Evolutionary conservation across 2,888 invertebrate species (phyloP).

Genomic region (Lepidochrysops patricia): DNA sequence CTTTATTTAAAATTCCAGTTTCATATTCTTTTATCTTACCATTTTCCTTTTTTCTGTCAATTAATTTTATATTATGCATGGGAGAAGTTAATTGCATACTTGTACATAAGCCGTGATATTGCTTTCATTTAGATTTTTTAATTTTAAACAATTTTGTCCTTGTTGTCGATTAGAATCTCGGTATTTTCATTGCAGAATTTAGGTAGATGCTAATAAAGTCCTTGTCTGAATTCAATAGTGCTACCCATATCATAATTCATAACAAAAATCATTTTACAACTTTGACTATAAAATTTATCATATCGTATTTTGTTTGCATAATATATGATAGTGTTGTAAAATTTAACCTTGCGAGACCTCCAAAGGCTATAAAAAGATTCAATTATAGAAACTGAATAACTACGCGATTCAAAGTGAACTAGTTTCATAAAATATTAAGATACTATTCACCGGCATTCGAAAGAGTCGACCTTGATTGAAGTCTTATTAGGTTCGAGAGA

Average conservation of each 20-base stretch:
- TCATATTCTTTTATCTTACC: not conserved
- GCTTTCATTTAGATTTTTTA: not conserved
- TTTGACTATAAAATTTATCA: not conserved
- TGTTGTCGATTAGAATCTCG: not conserved
- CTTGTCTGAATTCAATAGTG: not conserved
- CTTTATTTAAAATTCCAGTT: not conserved
- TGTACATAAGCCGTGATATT: not conserved
- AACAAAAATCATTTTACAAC: not conserved
- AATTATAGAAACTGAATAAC: not conserved
- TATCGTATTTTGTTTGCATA: conserved; percentile 1
- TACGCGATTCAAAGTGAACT: not conserved
- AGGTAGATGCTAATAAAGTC: not conserved
- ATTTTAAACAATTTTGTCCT: no score
- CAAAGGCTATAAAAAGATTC: not conserved
- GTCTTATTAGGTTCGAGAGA: conserved; percentile 57
- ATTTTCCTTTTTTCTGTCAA: not conserved
- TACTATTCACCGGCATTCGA: conserved; percentile 39
- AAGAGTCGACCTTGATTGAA: conserved; percentile 67
- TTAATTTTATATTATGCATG: not conserved
- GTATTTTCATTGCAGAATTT: not conserved
- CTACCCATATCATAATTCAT: not conserved
- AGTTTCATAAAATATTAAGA: conserved; percentile 24
- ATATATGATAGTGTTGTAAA: not conserved
- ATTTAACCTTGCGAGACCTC: not conserved
- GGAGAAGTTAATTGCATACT: not conserved